These are phyloP conservation scores for Alaudala cheleensis DNA, from an alignment of 2,113 vertebrate genomes.

Conservation along the genomic window DNA sequence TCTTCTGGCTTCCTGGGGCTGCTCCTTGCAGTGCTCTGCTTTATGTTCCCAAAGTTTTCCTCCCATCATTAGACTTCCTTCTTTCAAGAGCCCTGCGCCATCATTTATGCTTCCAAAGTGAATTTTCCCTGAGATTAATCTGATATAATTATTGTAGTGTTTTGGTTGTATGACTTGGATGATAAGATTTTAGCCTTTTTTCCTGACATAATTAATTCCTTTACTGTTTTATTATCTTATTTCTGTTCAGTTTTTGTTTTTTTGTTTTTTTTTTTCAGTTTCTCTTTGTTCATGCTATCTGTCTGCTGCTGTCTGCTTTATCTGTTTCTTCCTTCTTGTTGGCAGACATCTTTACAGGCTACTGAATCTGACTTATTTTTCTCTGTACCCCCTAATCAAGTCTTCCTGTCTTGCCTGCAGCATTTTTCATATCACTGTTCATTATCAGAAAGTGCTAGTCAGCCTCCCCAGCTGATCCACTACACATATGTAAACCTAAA, in stretches of 20 bases:
- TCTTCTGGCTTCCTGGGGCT: neutral
- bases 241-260: neutral
- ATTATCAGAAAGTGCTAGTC: neutral
- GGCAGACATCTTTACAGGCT: constrained; percentile 31
- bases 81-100: neutral
- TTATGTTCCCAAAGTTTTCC: neutral
- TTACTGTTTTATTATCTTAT: neutral
- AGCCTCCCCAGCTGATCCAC: neutral
- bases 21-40: neutral
- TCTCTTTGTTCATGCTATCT: constrained; percentile 34
- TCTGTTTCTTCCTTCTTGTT: constrained; percentile 57
- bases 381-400: neutral
- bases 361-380: constrained; percentile 13
- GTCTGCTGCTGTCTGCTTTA: constrained; percentile 53
- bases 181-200: constrained; percentile 2
- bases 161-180: neutral
- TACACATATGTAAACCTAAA: neutral
- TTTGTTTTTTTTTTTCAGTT: neutral
- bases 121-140: neutral
- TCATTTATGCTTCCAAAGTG: neutral
- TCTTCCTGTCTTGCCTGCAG: neutral
- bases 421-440: neutral
- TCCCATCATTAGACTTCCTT: neutral
- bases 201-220: neutral
- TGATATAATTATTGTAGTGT: neutral